Evolutionary conservation across 2,113 vertebrate genomes (phyloP).

Genomic region (Eolophus roseicapilla): DNA sequence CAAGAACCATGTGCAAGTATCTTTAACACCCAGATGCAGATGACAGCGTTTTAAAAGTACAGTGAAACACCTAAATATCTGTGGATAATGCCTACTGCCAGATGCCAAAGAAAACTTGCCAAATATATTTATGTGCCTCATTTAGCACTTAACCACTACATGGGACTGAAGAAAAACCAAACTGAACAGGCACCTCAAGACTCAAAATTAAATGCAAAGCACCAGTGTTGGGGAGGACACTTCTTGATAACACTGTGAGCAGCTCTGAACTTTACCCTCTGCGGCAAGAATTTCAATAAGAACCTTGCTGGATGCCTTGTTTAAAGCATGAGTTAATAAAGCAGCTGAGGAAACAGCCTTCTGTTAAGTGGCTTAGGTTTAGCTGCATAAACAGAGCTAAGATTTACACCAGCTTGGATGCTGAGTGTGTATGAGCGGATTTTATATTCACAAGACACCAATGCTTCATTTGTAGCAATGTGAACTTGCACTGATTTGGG

Average conservation of each 20-base stretch:
- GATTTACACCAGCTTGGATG: neutral
- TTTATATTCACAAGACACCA: neutral
- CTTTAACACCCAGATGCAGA: neutral
- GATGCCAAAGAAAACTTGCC: neutral
- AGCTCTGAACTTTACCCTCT: neutral
- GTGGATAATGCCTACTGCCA: neutral
- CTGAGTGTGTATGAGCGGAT: neutral
- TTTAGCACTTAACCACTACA: neutral
- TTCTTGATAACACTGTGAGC: neutral
- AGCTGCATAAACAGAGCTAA: neutral
- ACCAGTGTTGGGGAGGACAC: neutral
- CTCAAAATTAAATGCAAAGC: neutral
- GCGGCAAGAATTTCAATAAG: neutral
- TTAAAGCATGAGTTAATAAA: neutral
- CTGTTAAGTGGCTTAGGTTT: neutral
- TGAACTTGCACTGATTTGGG: neutral
- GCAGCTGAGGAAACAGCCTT: slow-evolving; percentile 11
- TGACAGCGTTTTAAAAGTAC: neutral
- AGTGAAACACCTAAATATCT: neutral
- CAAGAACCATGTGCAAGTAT: neutral
- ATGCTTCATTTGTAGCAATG: neutral
- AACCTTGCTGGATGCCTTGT: neutral
- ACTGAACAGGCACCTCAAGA: neutral
- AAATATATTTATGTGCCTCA: neutral
- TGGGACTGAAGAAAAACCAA: neutral